A percentile compares a stretch with the other conserved stretches of the same genome.
Conservation (phyloP, 2,797 vertebrate genomes). For the Gymnopithys bicolor region DNA sequence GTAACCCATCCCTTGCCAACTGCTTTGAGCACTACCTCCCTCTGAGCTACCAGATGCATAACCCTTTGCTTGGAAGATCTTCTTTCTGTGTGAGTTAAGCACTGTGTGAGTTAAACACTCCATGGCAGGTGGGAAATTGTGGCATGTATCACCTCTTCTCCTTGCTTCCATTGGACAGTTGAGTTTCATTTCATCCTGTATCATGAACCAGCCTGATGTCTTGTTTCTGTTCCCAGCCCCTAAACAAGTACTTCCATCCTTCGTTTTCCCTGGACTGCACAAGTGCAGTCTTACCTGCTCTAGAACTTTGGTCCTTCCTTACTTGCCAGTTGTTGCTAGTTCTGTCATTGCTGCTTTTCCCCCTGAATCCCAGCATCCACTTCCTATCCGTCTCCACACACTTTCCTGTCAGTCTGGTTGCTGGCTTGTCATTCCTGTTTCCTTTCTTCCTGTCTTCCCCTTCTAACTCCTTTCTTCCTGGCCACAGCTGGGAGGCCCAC, state of each 20-base stretch:
- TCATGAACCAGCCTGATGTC: neutral
- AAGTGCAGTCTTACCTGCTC: neutral
- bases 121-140: neutral
- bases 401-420: neutral
- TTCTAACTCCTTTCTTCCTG: conserved; percentile 5
- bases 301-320: neutral
- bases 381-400: neutral
- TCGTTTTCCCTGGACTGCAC: neutral
- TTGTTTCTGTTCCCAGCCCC: neutral
- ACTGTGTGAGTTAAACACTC: neutral
- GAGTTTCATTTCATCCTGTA: neutral
- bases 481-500: neutral
- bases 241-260: neutral
- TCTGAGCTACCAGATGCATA: neutral
- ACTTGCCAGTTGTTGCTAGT: neutral
- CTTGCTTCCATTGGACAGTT: neutral
- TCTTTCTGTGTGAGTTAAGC: neutral
- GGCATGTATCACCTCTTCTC: neutral
- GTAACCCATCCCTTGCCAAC: neutral
- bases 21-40: neutral
- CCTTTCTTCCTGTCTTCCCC: neutral
- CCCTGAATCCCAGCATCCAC: neutral
- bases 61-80: neutral
- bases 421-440: neutral
- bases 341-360: neutral